Percentiles rank a stretch among this genome's conserved stretches.
Evolutionary conservation across 2,797 vertebrate genomes (phyloP).

Genomic region (Ciconia nigra): DNA sequence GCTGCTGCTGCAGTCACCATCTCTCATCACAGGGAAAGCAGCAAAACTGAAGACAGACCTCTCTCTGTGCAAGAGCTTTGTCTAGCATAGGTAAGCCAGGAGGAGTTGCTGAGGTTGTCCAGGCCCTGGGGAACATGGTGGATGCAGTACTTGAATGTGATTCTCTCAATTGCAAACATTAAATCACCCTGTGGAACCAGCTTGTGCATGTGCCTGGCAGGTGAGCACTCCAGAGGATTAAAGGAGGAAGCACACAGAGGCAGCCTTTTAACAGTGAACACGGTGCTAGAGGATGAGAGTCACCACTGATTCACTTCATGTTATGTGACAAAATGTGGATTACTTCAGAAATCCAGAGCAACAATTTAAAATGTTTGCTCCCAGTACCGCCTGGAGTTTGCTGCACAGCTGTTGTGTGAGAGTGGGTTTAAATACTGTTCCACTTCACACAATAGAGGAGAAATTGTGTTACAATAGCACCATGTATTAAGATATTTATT

Average conservation of each 20-base stretch:
- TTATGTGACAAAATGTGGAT: not conserved
- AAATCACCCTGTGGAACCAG: not conserved
- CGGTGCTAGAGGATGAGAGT: not conserved
- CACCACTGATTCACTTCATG: not conserved
- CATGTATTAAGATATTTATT: not conserved
- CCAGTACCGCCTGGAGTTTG: not conserved
- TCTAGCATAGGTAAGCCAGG: not conserved
- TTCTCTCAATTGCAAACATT: not conserved
- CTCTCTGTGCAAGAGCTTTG: not conserved
- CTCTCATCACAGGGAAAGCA: not conserved
- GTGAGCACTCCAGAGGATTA: not conserved
- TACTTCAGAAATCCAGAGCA: not conserved
- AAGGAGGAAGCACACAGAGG: not conserved
- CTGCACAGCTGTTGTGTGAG: not conserved
- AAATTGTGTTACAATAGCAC: not conserved
- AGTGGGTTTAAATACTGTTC: not conserved
- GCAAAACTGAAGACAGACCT: not conserved
- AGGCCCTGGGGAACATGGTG: not conserved
- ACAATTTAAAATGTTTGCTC: slow-evolving; percentile 1
- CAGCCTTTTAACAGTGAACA: not conserved
- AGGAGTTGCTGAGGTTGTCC: not conserved
- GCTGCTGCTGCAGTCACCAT: not conserved
- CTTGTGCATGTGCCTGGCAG: not conserved
- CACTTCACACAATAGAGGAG: not conserved
- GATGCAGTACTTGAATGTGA: not conserved